Conservation (phyloP, 92 coral and sea anemone genomes). For the Epizoanthus rinbou region DNA sequence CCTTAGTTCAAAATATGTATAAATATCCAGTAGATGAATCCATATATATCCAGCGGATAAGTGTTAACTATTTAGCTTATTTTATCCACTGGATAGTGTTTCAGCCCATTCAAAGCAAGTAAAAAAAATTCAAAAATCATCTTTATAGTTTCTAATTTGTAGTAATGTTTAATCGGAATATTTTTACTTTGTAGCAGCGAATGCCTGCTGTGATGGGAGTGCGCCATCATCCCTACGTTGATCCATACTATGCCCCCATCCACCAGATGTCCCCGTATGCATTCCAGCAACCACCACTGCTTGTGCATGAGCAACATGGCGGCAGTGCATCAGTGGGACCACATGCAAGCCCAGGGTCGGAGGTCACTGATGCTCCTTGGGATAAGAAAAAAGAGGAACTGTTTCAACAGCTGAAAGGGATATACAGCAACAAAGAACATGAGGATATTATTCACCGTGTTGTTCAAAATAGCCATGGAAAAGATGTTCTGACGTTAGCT, state of each 20-base stretch:
- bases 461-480: slow-evolving; percentile 13
- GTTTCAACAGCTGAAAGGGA: slow-evolving; percentile 12
- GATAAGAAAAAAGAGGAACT: slow-evolving; percentile 4
- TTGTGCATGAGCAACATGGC: background rate
- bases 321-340: slow-evolving; percentile 7
- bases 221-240: slow-evolving; percentile 12
- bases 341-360: background rate
- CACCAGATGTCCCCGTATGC: slow-evolving; percentile 29
- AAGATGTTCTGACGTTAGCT: background rate
- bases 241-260: slow-evolving; percentile 30
- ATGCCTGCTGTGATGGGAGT: slow-evolving; percentile 15
- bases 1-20: too few species aligned
- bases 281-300: background rate
- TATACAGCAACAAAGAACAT: slow-evolving; percentile 17
- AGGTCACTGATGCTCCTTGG: slow-evolving; percentile 37
- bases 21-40: too few species aligned
- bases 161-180: background rate
- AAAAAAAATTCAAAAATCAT: background rate
- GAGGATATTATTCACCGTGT: slow-evolving; percentile 15
- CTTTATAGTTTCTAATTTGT: background rate
- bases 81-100: too few species aligned
- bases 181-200: slow-evolving; percentile 9
- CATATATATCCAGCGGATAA: too few species aligned
- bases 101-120: too few species aligned
- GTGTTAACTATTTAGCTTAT: too few species aligned